Evolutionary conservation across 2,797 vertebrate species (phyloP).

Genomic region (Halcyon badia): DNA sequence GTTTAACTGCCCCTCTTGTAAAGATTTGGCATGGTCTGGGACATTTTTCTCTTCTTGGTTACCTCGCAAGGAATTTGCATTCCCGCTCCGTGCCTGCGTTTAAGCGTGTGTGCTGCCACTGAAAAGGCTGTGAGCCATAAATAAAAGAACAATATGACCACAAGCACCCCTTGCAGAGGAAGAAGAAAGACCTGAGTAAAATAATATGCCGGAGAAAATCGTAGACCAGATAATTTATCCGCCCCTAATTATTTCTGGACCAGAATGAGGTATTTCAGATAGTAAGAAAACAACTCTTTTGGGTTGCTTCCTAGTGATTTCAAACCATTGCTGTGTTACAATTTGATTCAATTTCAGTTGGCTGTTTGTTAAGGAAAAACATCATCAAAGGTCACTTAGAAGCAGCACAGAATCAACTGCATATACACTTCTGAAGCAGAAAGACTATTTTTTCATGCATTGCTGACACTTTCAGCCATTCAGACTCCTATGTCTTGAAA

Average conservation of each 20-base stretch:
- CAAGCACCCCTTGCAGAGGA: slow-evolving; percentile 44
- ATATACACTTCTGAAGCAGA: neutral
- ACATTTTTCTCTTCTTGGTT: slow-evolving; percentile 26
- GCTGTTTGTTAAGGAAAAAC: neutral
- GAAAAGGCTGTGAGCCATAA: slow-evolving; percentile 57
- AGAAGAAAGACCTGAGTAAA: slow-evolving; percentile 46
- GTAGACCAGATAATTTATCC: slow-evolving; percentile 23
- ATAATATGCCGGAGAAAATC: slow-evolving; percentile 48
- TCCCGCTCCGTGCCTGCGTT: neutral
- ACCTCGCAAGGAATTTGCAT: neutral
- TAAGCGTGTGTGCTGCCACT: slow-evolving; percentile 23
- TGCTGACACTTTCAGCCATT: slow-evolving; percentile 48
- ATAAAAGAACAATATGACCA: slow-evolving; percentile 68
- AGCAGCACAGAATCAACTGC: neutral
- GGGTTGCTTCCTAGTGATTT: neutral
- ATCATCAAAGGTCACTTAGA: neutral
- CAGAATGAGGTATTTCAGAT: neutral
- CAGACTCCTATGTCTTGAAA: slow-evolving; percentile 31
- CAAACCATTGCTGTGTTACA: neutral
- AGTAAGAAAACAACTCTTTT: neutral
- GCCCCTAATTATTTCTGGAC: slow-evolving; percentile 8
- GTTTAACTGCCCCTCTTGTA: neutral
- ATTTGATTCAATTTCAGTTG: neutral
- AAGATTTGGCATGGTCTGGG: neutral
- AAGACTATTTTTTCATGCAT: neutral